These are phyloP conservation scores for Tiliacea aurago DNA, from an alignment of 2,888 invertebrate genomes.

Conservation along the genomic window DNA sequence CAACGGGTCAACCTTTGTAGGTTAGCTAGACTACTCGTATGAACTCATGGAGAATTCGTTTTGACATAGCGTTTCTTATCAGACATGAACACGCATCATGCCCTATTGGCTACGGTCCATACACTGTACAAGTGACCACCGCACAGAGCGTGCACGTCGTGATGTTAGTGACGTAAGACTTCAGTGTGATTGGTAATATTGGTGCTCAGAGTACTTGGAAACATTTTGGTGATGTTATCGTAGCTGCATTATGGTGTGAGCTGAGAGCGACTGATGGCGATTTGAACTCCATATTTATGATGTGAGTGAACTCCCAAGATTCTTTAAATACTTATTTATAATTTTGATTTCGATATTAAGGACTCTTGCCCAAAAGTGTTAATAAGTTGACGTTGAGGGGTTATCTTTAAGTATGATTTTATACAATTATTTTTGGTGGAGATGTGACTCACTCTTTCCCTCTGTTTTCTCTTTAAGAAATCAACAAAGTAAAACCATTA, in stretches of 20 bases:
- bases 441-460: not conserved
- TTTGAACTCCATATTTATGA: too few species aligned
- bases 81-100: not conserved
- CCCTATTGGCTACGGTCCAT: not conserved
- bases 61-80: not conserved
- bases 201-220: slow-evolving; percentile 2
- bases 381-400: not conserved
- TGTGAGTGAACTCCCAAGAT: not conserved
- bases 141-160: too few species aligned
- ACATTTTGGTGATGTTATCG: slow-evolving; percentile 40
- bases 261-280: slow-evolving; percentile 3
- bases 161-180: not conserved
- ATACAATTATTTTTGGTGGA: not conserved
- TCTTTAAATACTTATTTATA: not conserved
- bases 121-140: too few species aligned
- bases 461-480: not conserved
- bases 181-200: not conserved
- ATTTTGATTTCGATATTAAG: not conserved
- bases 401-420: not conserved
- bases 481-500: not conserved
- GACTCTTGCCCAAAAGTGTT: not conserved
- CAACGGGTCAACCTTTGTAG: not conserved
- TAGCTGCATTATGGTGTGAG: not conserved
- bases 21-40: too few species aligned
- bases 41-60: not conserved